These are phyloP conservation scores for Rhincodon typus DNA, from an alignment of 2,797 vertebrate species.

Conservation along the genomic window DNA sequence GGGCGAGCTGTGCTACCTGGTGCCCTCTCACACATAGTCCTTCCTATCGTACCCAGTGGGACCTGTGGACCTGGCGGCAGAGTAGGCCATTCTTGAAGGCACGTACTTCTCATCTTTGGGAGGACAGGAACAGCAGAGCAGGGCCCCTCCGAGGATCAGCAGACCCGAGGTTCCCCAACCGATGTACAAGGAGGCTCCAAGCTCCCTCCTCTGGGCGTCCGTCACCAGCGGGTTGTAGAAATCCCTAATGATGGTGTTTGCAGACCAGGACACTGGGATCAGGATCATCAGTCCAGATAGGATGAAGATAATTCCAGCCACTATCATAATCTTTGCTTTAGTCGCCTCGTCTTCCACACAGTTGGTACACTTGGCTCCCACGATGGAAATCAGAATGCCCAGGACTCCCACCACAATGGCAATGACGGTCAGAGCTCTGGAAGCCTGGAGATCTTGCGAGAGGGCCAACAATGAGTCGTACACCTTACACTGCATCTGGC, in stretches of 20 bases:
- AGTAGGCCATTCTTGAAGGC: slow-evolving; percentile 72
- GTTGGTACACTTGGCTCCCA: slow-evolving; percentile 87
- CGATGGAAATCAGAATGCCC: slow-evolving; percentile 74
- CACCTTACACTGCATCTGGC: slow-evolving; percentile 83
- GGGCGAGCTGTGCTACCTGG: background rate
- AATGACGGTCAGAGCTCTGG: slow-evolving; percentile 76
- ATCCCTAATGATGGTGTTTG: slow-evolving; percentile 84
- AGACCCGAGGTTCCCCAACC: slow-evolving; percentile 80
- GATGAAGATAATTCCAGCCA: slow-evolving; percentile 78
- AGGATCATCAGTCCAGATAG: slow-evolving; percentile 76
- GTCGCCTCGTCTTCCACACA: slow-evolving; percentile 81
- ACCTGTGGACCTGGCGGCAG: slow-evolving; percentile 64
- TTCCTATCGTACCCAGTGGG: slow-evolving; percentile 73
- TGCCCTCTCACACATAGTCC: slow-evolving; percentile 73
- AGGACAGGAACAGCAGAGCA: slow-evolving; percentile 88
- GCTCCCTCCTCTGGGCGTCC: slow-evolving; percentile 73
- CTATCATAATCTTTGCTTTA: slow-evolving; percentile 86
- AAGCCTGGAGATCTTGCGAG: slow-evolving; percentile 78
- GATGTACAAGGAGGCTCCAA: slow-evolving; percentile 78
- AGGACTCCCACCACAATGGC: slow-evolving; percentile 73
- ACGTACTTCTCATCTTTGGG: slow-evolving; percentile 73
- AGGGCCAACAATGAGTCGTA: slow-evolving; percentile 80
- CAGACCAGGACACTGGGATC: slow-evolving; percentile 85
- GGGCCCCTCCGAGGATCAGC: slow-evolving; percentile 72
- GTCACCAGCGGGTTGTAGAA: slow-evolving; percentile 80